These are phyloP conservation scores for Colletes collaris DNA, from an alignment of 2,888 invertebrate species.

Conservation along the genomic window DNA sequence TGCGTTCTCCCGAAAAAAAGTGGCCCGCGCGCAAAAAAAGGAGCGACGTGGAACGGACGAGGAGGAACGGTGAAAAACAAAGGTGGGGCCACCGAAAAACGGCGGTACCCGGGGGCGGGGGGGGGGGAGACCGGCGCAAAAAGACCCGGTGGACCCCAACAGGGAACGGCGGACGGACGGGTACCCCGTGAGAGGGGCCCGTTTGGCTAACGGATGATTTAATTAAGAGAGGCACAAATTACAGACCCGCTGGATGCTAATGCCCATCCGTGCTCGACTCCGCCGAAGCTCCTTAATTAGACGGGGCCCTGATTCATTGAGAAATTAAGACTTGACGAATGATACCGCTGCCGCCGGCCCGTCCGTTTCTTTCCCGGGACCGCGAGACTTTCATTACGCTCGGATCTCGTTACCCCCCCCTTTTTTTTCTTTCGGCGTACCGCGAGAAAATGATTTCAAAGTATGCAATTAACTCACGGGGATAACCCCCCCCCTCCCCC, in stretches of 20 bases:
- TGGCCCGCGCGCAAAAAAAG: conserved; percentile 47
- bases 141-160: neutral
- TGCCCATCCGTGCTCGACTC: conserved; percentile 80
- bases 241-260: conserved; percentile 82
- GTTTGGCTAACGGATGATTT: conserved; percentile 83
- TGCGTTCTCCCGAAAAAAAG: conserved; percentile 75
- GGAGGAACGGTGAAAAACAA: conserved; percentile 64
- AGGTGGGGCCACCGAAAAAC: conserved; percentile 60
- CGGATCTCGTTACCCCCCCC: conserved; percentile 6
- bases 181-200: conserved; percentile 57
- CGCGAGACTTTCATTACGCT: conserved; percentile 51
- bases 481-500: no score
- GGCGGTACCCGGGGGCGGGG: neutral
- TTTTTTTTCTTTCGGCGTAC: conserved; percentile 16
- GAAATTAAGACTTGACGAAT: conserved; percentile 75
- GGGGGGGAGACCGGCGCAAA: conserved; percentile 10
- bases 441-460: conserved; percentile 32
- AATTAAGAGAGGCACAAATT: conserved; percentile 83
- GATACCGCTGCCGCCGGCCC: conserved; percentile 62
- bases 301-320: conserved; percentile 78
- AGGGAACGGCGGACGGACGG: conserved; percentile 42
- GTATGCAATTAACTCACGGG: conserved; percentile 12
- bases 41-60: conserved; percentile 45
- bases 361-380: conserved; percentile 49
- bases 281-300: conserved; percentile 80